These are phyloP conservation scores for Procambarus clarkii DNA, from an alignment of 1,140 invertebrate genomes.

Conservation along the genomic window DNA sequence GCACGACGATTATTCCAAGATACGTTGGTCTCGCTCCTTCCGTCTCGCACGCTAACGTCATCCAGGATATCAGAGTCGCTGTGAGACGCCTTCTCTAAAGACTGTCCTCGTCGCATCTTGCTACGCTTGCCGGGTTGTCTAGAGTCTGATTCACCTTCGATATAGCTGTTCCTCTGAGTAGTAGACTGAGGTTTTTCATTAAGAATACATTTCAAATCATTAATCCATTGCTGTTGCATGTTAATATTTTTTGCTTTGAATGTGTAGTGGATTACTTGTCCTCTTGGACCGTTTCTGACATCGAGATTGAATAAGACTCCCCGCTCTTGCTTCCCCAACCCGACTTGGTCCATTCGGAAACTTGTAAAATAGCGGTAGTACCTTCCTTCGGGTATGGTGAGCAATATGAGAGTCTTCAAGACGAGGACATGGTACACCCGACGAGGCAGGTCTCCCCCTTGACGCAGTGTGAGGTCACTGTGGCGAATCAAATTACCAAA, in stretches of 20 bases:
- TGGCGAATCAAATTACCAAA: conserved; percentile 55
- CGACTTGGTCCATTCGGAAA: conserved; percentile 65
- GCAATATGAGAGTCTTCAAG: conserved; percentile 46
- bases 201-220: conserved; percentile 41
- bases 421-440: conserved; percentile 55
- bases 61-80: conserved; percentile 23
- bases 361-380: conserved; percentile 59
- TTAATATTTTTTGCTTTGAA: conserved; percentile 68
- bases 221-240: conserved; percentile 65
- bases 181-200: conserved; percentile 26
- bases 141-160: conserved; percentile 22
- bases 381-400: conserved; percentile 41
- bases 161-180: conserved; percentile 45
- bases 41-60: conserved; percentile 4
- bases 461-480: conserved; percentile 41
- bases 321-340: conserved; percentile 50
- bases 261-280: conserved; percentile 8
- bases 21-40: neutral
- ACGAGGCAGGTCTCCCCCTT: conserved; percentile 47
- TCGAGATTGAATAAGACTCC: conserved; percentile 54
- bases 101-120: conserved; percentile 42
- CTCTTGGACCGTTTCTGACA: conserved; percentile 57
- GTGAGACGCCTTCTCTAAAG: conserved; percentile 23
- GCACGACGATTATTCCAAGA: conserved; percentile 16
- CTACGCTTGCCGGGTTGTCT: conserved; percentile 6